A percentile compares a stretch with the other conserved stretches of the same genome.
These are phyloP conservation scores for Ypsolopha sequella DNA, from an alignment of 2,888 invertebrate species.

Conservation along the genomic window DNA sequence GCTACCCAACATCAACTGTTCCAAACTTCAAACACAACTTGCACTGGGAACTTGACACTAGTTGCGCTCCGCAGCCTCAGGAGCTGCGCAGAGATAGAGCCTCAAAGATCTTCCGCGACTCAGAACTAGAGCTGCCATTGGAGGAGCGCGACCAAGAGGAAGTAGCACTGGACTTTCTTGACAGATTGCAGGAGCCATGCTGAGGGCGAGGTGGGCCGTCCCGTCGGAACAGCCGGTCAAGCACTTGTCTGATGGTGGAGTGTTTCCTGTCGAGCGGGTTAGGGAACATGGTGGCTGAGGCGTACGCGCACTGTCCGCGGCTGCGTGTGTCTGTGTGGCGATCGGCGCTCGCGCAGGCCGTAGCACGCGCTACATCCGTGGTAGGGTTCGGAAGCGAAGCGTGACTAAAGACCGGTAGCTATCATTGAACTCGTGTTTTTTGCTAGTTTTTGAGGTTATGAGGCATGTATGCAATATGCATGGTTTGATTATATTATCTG, in stretches of 20 bases:
- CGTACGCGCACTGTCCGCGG: not conserved
- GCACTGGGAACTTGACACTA: not conserved
- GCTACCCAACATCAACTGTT: not conserved
- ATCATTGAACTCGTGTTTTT: constrained; percentile 2
- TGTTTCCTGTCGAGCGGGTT: constrained; percentile 79
- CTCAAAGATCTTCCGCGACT: constrained; percentile 4
- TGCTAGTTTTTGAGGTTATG: not conserved
- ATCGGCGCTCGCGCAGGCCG: not conserved
- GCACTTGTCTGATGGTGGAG: constrained; percentile 75
- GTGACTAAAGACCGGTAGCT: not conserved
- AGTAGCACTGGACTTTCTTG: constrained; percentile 34
- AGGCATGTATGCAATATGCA: not conserved
- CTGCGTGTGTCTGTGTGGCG: constrained; percentile 4
- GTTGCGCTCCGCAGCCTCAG: not conserved
- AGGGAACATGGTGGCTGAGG: constrained; percentile 67
- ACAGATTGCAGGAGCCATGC: constrained; percentile 24
- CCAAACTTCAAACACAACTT: not conserved
- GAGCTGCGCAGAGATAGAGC: constrained; percentile 2
- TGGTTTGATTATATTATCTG: no score
- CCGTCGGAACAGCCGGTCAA: constrained; percentile 71
- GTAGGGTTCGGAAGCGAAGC: not conserved
- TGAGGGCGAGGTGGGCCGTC: constrained; percentile 17
- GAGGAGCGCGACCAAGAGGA: constrained; percentile 29
- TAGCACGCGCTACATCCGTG: not conserved
- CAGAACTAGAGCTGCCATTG: constrained; percentile 6